These are phyloP conservation scores for Tenrec ecaudatus DNA, from an alignment of 2,113 vertebrate genomes.

Conservation along the genomic window DNA sequence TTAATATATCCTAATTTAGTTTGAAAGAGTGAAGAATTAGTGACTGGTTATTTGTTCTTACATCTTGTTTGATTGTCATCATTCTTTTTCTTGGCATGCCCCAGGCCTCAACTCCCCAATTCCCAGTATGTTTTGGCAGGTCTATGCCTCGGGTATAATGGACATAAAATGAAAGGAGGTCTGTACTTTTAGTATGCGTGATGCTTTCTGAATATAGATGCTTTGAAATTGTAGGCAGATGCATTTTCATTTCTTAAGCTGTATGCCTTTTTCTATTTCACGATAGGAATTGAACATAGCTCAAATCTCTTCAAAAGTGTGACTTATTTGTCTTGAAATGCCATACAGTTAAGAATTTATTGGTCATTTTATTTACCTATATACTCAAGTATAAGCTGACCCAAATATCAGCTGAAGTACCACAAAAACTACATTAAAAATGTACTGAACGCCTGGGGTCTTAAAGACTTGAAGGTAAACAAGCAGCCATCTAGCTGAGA, in stretches of 20 bases:
- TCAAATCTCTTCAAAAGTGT: background rate
- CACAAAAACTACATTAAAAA: too few relatives aligned
- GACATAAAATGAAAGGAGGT: slow-evolving; percentile 53
- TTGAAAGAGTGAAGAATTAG: slow-evolving; percentile 54
- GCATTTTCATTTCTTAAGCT: slow-evolving; percentile 14
- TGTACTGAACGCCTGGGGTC: too few relatives aligned
- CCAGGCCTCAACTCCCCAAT: background rate
- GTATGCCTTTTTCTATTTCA: background rate
- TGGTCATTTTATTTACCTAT: background rate
- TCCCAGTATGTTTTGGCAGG: slow-evolving; percentile 44
- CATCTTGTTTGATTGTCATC: slow-evolving; percentile 53
- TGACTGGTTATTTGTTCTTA: slow-evolving; percentile 64
- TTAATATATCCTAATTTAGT: slow-evolving; percentile 63
- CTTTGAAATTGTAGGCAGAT: slow-evolving; percentile 10
- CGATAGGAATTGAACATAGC: background rate
- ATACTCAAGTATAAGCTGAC: too few relatives aligned
- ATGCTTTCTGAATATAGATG: slow-evolving; percentile 63
- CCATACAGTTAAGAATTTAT: background rate
- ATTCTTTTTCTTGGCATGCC: slow-evolving; percentile 26
- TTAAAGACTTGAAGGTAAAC: too few relatives aligned
- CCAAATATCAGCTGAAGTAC: too few relatives aligned
- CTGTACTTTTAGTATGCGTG: slow-evolving; percentile 27
- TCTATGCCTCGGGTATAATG: slow-evolving; percentile 37
- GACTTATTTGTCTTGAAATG: slow-evolving; percentile 28
- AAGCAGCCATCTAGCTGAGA: too few relatives aligned